Evolutionary conservation across 2,888 invertebrate genomes (phyloP), one percentile per base, ranked within the genome.

Genomic region (Rhingia campestris): DNA sequence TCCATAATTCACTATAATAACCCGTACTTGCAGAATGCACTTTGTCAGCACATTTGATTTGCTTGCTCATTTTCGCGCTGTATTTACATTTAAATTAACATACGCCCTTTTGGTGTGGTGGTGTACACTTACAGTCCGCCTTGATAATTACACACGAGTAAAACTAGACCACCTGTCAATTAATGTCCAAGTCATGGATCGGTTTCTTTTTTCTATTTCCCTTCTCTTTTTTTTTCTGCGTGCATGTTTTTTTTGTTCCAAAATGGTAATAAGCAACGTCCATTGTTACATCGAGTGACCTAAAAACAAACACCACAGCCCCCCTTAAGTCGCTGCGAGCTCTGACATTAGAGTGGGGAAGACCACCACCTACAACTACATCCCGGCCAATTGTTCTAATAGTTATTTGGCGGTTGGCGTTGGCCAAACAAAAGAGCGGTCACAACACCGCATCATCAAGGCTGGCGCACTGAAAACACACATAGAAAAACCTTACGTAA

Each of bases 401-500:
- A 69, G 58, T 74, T 61, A 54, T 37, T 53, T 63, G 39, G 69
- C 58, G 43, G 77, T 61, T 33, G 30, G 22, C 73, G 49, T 45
- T 73, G 53, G 67, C 30, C 70, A 64, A 76, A 70, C 66, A 81
- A 72, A 66, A 73, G 66, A 54, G 61, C 43, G 67, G 82, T 69
- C 79, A 72, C 66, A 72, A 73, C 54, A 72, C 61, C 56, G 76
- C 76, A 79, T 59, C 77, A 72, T 72, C 76, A 81, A 70, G 70
- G 81, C 53, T 70, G 49, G 51, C 33, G 53, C 58, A 22, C 22
- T 22, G 2, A 22, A 45, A 33, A 81, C 66, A 14, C 37, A 51
- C 3, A 64, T 45, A 58, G 30, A 56, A 45, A 59, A 61, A 7
- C 58, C 77, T 82, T 82, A 79, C 67, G 77, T 82, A 82, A 82